These are phyloP conservation scores for Leptinotarsa tumamoca DNA, from an alignment of 2,888 invertebrate genomes.

Conservation along the genomic window DNA sequence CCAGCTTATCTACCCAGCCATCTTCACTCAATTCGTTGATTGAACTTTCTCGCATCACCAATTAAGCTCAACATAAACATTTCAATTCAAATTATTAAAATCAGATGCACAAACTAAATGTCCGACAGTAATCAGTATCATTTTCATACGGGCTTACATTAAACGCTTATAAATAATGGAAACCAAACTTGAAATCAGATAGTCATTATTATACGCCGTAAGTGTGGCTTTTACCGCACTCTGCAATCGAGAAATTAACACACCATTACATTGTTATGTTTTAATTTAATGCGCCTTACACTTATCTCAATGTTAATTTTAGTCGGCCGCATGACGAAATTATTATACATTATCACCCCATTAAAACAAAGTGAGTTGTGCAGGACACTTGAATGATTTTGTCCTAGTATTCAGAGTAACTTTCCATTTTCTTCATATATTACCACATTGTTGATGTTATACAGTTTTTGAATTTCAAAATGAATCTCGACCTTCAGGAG, in stretches of 20 bases:
- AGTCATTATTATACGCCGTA: constrained; percentile 30
- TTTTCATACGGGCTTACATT: constrained; percentile 32
- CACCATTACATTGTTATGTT: constrained; percentile 22
- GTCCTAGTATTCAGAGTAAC: neutral
- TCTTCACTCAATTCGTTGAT: neutral
- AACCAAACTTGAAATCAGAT: constrained; percentile 26
- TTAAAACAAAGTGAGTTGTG: neutral
- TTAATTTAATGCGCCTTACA: constrained; percentile 16
- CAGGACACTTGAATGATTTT: neutral
- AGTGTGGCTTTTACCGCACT: constrained; percentile 29
- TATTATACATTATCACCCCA: constrained; percentile 8
- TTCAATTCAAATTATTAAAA: constrained; percentile 6
- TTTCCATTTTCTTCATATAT: neutral
- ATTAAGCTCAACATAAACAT: neutral
- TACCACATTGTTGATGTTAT: no score
- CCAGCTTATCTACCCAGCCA: neutral
- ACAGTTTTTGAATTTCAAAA: no score
- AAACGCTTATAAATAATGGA: constrained; percentile 24
- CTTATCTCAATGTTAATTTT: constrained; percentile 19
- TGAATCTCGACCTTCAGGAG: no score
- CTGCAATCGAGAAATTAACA: constrained; percentile 12
- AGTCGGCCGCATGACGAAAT: constrained; percentile 16
- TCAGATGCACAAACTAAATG: neutral
- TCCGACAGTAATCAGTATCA: constrained; percentile 23
- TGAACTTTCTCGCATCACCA: neutral